Evolutionary conservation across 1,140 invertebrate species (phyloP), one percentile per base, ranked within the genome.

Genomic region (Diprion similis): DNA sequence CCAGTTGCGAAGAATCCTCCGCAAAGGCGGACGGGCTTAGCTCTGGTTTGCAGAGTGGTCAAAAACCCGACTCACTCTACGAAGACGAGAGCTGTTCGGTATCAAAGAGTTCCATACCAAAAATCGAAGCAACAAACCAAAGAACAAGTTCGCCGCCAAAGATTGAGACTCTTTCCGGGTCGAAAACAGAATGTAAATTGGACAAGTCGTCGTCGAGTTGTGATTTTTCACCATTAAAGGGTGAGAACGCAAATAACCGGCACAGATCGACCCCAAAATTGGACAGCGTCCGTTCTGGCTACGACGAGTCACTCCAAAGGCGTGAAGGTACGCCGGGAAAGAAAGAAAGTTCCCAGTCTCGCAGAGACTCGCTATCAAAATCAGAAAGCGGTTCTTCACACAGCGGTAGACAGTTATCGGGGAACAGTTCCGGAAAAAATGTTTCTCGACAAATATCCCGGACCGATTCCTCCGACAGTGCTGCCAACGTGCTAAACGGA

Each of bases 401-500:
- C 72, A 84, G 78, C 77, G 66, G 59, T 70, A 78, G 78, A 75
- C 51, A 76, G 10, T 72, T 85, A 64, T 84, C 85, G 1, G 82
- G 86, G 76, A 85, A 81, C 69, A 86, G 74, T 70, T 82, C 87
- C 13, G 81, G 74, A 46, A 80, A 78, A 73, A 72, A 51, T 73
- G 74, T 74, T 15, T 17, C 76, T 64, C 84, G 84, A 82, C 84
- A 86, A 76, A 82, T 81, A 78, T 84, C 82, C 80, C 83, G 82
- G 0, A 71, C 78, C 13, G 80, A 83, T 15, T 82, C 83, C 69
- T 84, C 85, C 71, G 81, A 82, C 48, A 72, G 71, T 75, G 76
- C 80, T 82, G 85, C 82, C 78, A 84, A 76, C 70, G 68, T 86
- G 85, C 86, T 85, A 87, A 84, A 82, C 83, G 84, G 84, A 82